Percentiles rank a stretch among this genome's conserved stretches.
Conservation (phyloP, 2,113 vertebrate genomes). For the Colossoma macropomum region DNA sequence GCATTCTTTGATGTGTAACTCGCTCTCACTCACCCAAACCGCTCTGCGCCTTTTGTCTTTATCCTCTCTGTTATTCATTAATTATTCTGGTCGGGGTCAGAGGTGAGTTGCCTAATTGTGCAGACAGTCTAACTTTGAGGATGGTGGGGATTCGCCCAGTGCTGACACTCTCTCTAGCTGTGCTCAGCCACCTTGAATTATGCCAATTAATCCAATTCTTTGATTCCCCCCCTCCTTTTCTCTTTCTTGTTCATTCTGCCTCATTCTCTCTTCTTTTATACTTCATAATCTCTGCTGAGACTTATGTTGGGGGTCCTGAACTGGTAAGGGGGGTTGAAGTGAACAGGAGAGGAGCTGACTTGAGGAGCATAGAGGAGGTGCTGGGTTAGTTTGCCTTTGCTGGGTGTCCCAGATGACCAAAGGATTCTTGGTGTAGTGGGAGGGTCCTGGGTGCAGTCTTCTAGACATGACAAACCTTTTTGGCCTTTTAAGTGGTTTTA, state of each 20-base stretch:
- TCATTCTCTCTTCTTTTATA: conserved; percentile 67
- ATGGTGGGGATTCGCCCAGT: conserved; percentile 90
- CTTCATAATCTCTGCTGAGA: conserved; percentile 47
- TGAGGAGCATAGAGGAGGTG: neutral
- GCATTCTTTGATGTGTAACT: conserved; percentile 99
- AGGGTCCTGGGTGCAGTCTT: neutral
- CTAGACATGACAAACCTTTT: neutral
- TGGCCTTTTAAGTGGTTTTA: neutral
- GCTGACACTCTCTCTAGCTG: conserved; percentile 92
- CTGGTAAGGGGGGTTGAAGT: neutral
- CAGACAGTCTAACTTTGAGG: conserved; percentile 87
- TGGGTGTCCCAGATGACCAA: neutral
- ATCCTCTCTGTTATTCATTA: conserved; percentile 99
- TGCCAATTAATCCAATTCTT: conserved; percentile 97
- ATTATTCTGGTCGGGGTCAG: conserved; percentile 97
- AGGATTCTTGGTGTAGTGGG: neutral
- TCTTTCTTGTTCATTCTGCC: conserved; percentile 61
- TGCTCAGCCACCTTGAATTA: conserved; percentile 94
- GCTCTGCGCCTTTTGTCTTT: conserved; percentile 96
- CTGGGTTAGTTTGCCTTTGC: neutral
- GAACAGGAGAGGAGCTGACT: neutral
- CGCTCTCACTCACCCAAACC: conserved; percentile 89
- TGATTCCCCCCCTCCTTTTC: conserved; percentile 74
- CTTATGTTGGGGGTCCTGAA: conserved; percentile 25
- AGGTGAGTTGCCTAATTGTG: conserved; percentile 97